Percentiles rank a stretch among this genome's conserved stretches.
These are phyloP conservation scores for Tenthredo notha DNA, from an alignment of 2,888 invertebrate species.

Conservation along the genomic window DNA sequence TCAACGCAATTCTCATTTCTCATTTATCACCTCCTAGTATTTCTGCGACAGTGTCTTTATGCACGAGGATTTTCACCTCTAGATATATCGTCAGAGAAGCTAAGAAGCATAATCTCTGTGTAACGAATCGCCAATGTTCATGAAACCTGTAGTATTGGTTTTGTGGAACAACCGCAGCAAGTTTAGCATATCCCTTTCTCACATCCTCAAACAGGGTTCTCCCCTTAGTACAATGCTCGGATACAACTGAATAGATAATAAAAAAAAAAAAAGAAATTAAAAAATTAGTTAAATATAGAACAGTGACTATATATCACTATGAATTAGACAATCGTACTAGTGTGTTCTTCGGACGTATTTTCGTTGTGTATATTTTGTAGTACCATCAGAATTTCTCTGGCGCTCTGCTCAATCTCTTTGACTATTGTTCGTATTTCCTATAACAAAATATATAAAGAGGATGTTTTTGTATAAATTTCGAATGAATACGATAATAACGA, in stretches of 20 bases:
- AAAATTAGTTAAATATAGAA: slow-evolving; percentile 52
- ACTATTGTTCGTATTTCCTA: slow-evolving; percentile 86
- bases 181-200: slow-evolving; percentile 82
- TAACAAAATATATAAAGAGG: slow-evolving; percentile 60
- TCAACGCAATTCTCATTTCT: neutral
- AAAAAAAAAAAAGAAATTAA: slow-evolving; percentile 55
- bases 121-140: slow-evolving; percentile 92
- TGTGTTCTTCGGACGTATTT: slow-evolving; percentile 84
- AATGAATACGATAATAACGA: neutral
- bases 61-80: slow-evolving; percentile 87
- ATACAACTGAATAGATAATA: slow-evolving; percentile 78
- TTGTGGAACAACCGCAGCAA: slow-evolving; percentile 85
- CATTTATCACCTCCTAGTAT: slow-evolving; percentile 86
- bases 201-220: slow-evolving; percentile 85
- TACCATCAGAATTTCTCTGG: slow-evolving; percentile 88
- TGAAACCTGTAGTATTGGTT: slow-evolving; percentile 93
- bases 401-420: slow-evolving; percentile 88
- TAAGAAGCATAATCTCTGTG: slow-evolving; percentile 89
- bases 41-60: slow-evolving; percentile 87
- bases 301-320: slow-evolving; percentile 46
- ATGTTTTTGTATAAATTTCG: neutral
- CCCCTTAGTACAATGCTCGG: slow-evolving; percentile 83
- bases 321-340: slow-evolving; percentile 73
- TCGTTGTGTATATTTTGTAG: slow-evolving; percentile 91
- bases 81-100: slow-evolving; percentile 90